A percentile compares a stretch with the other conserved stretches of the same genome.
Evolutionary conservation across 2,113 vertebrate species (phyloP).

Genomic region (Laterallus jamaicensis): DNA sequence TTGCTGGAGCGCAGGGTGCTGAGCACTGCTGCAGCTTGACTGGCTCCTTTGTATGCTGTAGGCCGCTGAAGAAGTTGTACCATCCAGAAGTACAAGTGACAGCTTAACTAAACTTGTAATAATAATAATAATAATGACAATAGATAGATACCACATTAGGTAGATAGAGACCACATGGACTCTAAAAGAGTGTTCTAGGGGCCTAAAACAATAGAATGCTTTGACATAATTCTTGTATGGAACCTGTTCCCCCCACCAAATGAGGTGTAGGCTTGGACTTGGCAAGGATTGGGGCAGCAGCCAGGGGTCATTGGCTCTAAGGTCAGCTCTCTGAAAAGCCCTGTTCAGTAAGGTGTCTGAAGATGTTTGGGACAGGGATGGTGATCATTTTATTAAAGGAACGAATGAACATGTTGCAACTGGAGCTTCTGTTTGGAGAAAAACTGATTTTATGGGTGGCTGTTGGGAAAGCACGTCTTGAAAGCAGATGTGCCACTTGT

Average conservation of each 20-base stretch:
- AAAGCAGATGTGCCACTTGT: constrained; percentile 60
- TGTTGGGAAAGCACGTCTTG: constrained; percentile 6
- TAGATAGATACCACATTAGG: background rate
- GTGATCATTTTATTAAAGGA: background rate
- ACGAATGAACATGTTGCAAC: background rate
- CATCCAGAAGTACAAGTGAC: background rate
- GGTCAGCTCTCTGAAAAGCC: background rate
- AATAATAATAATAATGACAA: background rate
- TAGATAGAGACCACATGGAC: background rate
- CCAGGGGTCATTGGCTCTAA: background rate
- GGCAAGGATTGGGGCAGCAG: background rate
- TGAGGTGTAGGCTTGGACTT: background rate
- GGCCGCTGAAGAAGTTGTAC: background rate
- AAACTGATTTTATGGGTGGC: background rate
- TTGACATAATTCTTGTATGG: background rate
- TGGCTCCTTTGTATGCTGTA: rapidly evolving
- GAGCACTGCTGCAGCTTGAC: background rate
- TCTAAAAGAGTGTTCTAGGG: background rate
- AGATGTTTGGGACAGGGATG: background rate
- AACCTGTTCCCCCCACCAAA: background rate
- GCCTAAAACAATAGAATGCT: background rate
- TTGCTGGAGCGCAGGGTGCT: background rate
- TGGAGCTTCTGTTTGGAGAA: background rate
- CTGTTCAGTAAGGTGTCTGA: background rate
- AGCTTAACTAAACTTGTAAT: background rate